Base-by-base conservation (phyloP, 1,140 invertebrate genomes). In the Ceratosolen fusciceps region DNA sequence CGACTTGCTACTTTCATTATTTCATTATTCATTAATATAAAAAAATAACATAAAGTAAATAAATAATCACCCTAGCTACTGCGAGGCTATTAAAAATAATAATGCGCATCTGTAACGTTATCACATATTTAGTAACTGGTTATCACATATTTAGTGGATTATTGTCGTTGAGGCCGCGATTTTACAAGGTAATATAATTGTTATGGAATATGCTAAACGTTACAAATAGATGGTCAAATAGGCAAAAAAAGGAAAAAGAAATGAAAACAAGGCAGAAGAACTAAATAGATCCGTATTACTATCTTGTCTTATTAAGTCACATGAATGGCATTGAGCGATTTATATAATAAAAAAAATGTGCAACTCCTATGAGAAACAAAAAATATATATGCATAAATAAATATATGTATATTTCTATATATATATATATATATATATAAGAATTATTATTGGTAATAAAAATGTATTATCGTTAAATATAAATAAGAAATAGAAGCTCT, bases 151-250 rank as follows among this genome's bases (percentile, higher is more conserved):
- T 74, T 80, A 80, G 65, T 74, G 72, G 58, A 73, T 73, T 52
- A 75, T 71, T 75, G 70, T 75, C 39, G 52, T 74, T 68, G 2
- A 56, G 71, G 43, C 9, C 54, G 31, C 65, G 54, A 60, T 65
- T 70, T 26, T 67, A 70, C n/a, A 68, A 49, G 47, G 78, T 80
- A 75, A 80, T n/a, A n/a, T 49, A 21, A 79, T 74, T 79, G 78
- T 79, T 79, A 71, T 52, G 49, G 54, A 75, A 80, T 39, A 74
- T 71, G 65, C 49, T 80, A 71, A 80, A 80, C 43, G 78, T 80
- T 80, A 80, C 78, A 72, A 80, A 70, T 80, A 67, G 68, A 65
- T 29, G n/a, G 56, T 31, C 16, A n/a, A 74, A 58, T 31, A n/a
- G n/a, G n/a, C n/a, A n/a, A n/a, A n/a, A n/a, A n/a, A n/a, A n/a